Percentiles rank a stretch among this genome's conserved stretches.
Conservation (phyloP, 23 tunicate genomes). For the Aplidium turbinatum region DNA sequence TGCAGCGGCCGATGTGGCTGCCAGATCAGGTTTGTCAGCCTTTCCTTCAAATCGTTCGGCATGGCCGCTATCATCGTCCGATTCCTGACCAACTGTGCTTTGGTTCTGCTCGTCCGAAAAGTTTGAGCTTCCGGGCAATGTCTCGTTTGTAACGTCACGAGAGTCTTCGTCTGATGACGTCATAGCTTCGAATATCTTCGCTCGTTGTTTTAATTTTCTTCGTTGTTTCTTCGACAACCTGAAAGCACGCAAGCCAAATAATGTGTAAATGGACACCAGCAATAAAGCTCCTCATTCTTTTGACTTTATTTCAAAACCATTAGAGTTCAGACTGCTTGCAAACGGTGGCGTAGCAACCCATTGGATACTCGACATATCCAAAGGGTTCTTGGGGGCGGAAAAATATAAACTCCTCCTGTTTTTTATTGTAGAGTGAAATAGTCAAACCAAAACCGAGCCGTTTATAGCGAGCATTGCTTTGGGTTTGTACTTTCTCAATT, state of each 20-base stretch:
- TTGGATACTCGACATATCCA: too few species aligned
- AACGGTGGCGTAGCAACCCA: too few species aligned
- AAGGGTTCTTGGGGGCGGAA: too few species aligned
- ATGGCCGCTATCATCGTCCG: background rate
- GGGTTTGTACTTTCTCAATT: too few species aligned
- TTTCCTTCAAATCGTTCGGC: too few species aligned
- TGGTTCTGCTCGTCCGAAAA: background rate
- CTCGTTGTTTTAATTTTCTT: slow-evolving; percentile 47
- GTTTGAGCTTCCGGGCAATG: background rate
- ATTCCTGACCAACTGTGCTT: background rate
- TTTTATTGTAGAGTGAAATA: too few species aligned
- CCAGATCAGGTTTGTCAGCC: too few species aligned
- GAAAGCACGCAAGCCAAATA: background rate
- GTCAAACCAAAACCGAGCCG: too few species aligned
- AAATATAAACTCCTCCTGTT: too few species aligned
- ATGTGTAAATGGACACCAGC: background rate
- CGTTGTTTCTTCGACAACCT: slow-evolving; percentile 75
- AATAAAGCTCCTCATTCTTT: background rate
- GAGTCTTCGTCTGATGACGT: slow-evolving; percentile 12
- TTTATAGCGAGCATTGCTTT: too few species aligned
- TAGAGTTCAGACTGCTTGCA: too few species aligned
- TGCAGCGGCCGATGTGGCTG: background rate
- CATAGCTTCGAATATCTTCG: slow-evolving; percentile 25
- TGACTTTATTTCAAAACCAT: background rate
- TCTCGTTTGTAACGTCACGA: background rate